A percentile compares a stretch with the other conserved stretches of the same genome.
Evolutionary conservation across 2,888 invertebrate genomes (phyloP).

Genomic region (Melinopterus prodromus): DNA sequence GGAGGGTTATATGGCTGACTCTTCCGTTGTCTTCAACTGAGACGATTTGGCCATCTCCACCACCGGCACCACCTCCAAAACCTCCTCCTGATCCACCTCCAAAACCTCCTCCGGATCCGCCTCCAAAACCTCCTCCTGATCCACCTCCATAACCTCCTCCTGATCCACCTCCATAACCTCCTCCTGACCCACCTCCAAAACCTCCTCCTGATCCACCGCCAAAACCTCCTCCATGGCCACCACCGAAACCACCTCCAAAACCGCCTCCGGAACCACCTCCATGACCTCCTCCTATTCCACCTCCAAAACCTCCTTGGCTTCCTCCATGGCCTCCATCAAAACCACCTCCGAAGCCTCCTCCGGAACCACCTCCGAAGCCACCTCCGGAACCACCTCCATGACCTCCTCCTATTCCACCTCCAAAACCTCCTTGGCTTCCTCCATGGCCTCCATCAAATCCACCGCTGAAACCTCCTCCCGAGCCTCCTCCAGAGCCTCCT

Average conservation of each 20-base stretch:
- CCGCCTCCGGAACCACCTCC: constrained; percentile 19
- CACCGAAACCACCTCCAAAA: constrained; percentile 13
- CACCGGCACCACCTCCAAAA: constrained; percentile 30
- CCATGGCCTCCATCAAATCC: not conserved
- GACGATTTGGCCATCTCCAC: constrained; percentile 32
- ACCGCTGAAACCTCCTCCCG: not conserved
- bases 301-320: not conserved
- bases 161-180: constrained; percentile 26
- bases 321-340: constrained; percentile 17
- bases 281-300: not conserved
- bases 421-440: not conserved
- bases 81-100: constrained; percentile 33
- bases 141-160: constrained; percentile 16
- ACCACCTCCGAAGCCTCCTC: constrained; percentile 23
- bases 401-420: constrained; percentile 24
- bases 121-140: constrained; percentile 14
- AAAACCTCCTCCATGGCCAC: constrained; percentile 10
- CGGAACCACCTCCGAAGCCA: constrained; percentile 11
- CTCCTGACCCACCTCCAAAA: constrained; percentile 21
- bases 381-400: constrained; percentile 22
- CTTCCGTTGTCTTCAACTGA: constrained; percentile 34
- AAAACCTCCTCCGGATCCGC: constrained; percentile 27
- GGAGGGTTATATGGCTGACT: constrained; percentile 35
- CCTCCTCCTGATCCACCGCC: constrained; percentile 7
- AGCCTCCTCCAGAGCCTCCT: constrained; percentile 11